These are phyloP conservation scores for Littorina saxatilis DNA, from an alignment of 1,140 invertebrate genomes.

Conservation along the genomic window DNA sequence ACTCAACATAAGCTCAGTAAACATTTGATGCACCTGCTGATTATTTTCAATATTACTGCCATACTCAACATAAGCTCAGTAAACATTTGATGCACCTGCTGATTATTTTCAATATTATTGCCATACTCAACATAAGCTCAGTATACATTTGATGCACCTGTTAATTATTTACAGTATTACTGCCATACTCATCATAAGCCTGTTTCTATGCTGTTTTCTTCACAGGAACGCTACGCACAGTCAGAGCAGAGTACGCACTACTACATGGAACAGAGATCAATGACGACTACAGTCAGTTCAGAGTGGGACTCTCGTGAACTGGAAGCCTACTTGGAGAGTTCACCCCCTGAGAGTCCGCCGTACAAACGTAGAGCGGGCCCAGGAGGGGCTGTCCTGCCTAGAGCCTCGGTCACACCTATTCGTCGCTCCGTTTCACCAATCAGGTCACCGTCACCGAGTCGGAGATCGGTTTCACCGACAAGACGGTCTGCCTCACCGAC, in stretches of 20 bases:
- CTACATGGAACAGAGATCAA: neutral
- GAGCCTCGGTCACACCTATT: conserved; percentile 10
- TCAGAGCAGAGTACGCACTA: neutral
- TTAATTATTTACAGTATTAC: no score
- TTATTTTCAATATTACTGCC: no score
- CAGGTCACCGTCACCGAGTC: conserved; percentile 61
- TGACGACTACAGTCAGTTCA: no score
- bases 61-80: no score
- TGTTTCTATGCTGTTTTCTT: no score
- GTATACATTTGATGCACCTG: no score
- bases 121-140: no score
- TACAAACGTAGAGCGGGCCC: conserved; percentile 52
- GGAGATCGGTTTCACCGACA: conserved; percentile 35
- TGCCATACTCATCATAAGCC: no score
- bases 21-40: no score
- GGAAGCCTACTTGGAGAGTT: conserved; percentile 62
- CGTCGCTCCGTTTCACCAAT: conserved; percentile 50
- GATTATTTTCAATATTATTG: no score
- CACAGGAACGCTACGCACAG: conserved; percentile 9
- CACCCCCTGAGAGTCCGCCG: conserved; percentile 65
- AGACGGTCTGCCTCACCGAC: neutral
- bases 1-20: no score
- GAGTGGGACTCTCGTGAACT: conserved; percentile 63
- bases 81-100: no score
- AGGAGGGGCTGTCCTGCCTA: neutral